Evolutionary conservation across 2,797 vertebrate species (phyloP).

Genomic region (Podarcis siculus): DNA sequence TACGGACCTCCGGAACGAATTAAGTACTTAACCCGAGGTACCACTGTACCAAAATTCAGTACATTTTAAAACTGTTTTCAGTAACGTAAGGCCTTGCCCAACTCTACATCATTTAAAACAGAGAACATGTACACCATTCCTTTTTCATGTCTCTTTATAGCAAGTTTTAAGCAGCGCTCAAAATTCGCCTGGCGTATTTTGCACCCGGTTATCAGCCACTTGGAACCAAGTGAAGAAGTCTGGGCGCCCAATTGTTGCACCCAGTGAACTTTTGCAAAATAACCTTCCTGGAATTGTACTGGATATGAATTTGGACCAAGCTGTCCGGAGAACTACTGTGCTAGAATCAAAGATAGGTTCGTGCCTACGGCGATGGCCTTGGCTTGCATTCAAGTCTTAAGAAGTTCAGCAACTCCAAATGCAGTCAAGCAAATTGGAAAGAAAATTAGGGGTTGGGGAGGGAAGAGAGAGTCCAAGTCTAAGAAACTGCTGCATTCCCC

Average conservation of each 20-base stretch:
- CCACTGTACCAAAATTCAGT: neutral
- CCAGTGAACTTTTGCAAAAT: no score
- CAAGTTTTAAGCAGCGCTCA: no score
- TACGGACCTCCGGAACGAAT: no score
- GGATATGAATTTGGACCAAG: neutral
- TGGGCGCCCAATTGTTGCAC: neutral
- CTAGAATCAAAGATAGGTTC: neutral
- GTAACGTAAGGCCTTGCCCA: neutral
- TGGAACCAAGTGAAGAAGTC: no score
- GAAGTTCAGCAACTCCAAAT: neutral
- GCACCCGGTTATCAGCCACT: no score
- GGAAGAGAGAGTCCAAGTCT: neutral
- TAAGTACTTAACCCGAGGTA: no score
- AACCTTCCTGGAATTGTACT: neutral
- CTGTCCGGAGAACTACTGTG: neutral
- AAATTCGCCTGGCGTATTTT: no score
- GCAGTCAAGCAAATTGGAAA: neutral
- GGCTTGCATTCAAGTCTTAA: neutral
- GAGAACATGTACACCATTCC: neutral
- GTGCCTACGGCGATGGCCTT: neutral
- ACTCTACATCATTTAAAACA: neutral
- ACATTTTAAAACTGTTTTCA: neutral
- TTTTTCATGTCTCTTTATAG: no score
- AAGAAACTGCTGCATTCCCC: no score
- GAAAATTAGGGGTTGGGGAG: neutral